A percentile compares a stretch with the other conserved stretches of the same genome.
Conservation (phyloP, 2,888 invertebrate species). For the Creontiades dilutus region DNA sequence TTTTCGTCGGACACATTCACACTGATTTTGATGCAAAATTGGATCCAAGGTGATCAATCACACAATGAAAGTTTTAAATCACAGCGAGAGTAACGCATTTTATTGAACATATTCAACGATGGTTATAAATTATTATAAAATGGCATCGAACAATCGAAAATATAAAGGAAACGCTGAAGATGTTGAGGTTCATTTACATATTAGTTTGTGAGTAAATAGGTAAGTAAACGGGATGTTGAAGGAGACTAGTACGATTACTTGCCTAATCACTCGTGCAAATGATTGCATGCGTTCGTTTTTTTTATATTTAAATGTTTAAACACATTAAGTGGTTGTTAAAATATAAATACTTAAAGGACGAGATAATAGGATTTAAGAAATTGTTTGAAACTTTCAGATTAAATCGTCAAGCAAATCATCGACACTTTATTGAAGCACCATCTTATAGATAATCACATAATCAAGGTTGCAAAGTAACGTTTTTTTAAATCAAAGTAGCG, state of each 20-base stretch:
- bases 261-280: constrained; percentile 7
- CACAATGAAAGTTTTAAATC: constrained; percentile 36
- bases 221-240: constrained; percentile 16
- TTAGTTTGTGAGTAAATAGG: constrained; percentile 17
- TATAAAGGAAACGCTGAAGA: background rate
- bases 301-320: background rate
- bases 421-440: constrained; percentile 68
- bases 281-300: background rate
- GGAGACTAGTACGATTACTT: constrained; percentile 13
- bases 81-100: constrained; percentile 50
- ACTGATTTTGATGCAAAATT: background rate
- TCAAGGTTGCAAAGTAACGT: constrained; percentile 44
- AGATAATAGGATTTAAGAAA: constrained; percentile 39
- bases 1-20: no score
- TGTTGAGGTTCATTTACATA: background rate
- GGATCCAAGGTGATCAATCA: background rate
- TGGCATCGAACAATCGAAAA: constrained; percentile 24
- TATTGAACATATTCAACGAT: constrained; percentile 43
- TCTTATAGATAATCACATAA: constrained; percentile 49
- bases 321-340: background rate
- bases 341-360: background rate
- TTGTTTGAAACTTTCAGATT: constrained; percentile 7
- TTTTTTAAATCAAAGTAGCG: constrained; percentile 57
- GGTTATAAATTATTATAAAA: constrained; percentile 36
- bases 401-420: constrained; percentile 71